Conservation (phyloP, 2,113 vertebrate genomes). For the Formicarius rufipectus region DNA sequence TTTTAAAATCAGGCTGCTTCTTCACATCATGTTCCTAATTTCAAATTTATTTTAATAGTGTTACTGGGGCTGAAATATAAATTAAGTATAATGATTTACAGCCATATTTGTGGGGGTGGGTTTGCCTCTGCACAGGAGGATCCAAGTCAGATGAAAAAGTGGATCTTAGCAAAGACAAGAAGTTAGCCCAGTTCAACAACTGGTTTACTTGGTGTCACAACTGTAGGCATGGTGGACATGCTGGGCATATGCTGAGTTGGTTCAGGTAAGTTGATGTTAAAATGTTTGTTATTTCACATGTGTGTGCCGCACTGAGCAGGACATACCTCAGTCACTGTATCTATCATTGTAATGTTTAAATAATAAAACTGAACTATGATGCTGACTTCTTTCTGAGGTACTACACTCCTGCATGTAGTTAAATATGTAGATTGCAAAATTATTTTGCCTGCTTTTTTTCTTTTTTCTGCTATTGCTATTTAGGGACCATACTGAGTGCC, state of each 20-base stretch:
- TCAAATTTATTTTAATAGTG: neutral
- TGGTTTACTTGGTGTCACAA: conserved; percentile 99
- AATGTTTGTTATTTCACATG: neutral
- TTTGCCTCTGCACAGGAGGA: conserved; percentile 76
- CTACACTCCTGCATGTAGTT: neutral
- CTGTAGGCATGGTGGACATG: conserved; percentile 95
- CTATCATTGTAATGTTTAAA: neutral
- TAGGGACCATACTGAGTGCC: conserved; percentile 96
- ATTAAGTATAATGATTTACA: neutral
- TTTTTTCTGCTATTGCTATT: neutral
- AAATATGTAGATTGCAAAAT: neutral
- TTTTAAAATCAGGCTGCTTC: neutral
- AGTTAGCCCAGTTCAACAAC: conserved; percentile 97
- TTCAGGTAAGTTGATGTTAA: conserved; percentile 84
- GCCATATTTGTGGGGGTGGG: neutral
- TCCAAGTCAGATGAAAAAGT: conserved; percentile 95
- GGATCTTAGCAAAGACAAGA: conserved; percentile 95
- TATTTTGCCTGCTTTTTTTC: neutral
- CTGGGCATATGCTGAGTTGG: conserved; percentile 98
- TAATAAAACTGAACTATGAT: neutral
- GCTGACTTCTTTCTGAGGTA: neutral
- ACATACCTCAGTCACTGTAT: neutral
- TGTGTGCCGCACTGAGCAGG: neutral
- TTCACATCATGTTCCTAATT: neutral
- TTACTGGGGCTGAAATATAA: neutral